Conservation (phyloP, 2,888 invertebrate genomes). For the Ophion ellenae region DNA sequence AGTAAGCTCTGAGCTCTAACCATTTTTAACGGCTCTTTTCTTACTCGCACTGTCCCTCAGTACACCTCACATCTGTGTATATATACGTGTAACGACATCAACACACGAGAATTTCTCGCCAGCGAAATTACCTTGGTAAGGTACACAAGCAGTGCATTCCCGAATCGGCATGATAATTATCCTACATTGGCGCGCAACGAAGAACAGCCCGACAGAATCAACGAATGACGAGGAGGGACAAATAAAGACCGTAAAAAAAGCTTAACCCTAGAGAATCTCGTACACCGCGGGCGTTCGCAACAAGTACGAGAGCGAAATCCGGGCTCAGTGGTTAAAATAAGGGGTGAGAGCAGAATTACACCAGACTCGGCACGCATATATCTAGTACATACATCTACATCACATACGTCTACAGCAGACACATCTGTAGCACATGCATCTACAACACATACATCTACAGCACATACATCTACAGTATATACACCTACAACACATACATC, state of each 20-base stretch:
- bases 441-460: too few species aligned
- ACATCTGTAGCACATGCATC: too few species aligned
- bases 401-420: not conserved
- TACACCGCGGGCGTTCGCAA: slow-evolving; percentile 71
- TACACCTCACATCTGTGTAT: not conserved
- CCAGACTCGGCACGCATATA: slow-evolving; percentile 21
- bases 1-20: not conserved
- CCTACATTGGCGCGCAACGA: not conserved
- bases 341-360: slow-evolving; percentile 32
- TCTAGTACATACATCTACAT: slow-evolving; percentile 9
- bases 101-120: slow-evolving; percentile 17
- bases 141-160: not conserved
- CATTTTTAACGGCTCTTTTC: not conserved
- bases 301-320: slow-evolving; percentile 70
- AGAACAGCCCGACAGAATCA: slow-evolving; percentile 3
- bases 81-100: not conserved
- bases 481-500: not conserved
- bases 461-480: not conserved
- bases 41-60: not conserved
- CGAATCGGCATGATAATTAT: slow-evolving; percentile 23
- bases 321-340: slow-evolving; percentile 25
- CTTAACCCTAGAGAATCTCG: slow-evolving; percentile 70
- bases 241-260: slow-evolving; percentile 68
- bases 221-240: slow-evolving; percentile 13
- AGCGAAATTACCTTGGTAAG: slow-evolving; percentile 14